A percentile compares a stretch with the other conserved stretches of the same genome.
Conservation (phyloP, 2,888 invertebrate genomes). For the Hedya salicella region DNA sequence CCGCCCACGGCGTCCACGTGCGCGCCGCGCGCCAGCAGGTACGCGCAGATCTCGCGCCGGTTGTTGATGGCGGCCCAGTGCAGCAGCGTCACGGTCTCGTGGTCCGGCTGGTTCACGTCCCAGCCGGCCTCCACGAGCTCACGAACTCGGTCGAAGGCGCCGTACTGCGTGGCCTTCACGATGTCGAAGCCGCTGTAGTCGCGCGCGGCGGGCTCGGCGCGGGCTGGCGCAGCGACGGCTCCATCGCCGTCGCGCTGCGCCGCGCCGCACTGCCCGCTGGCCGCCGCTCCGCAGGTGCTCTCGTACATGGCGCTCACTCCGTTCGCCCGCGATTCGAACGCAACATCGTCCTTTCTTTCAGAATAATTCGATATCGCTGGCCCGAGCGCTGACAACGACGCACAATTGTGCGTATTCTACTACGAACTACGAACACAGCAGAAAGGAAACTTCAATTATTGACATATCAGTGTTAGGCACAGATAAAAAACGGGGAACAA, state of each 20-base stretch:
- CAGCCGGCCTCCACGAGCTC: constrained; percentile 96
- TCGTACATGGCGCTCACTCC: constrained; percentile 85
- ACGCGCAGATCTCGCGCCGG: constrained; percentile 95
- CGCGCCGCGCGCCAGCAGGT: constrained; percentile 91
- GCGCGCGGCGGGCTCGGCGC: constrained; percentile 83
- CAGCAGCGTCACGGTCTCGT: constrained; percentile 97
- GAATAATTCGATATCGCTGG: not conserved
- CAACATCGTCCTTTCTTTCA: constrained; percentile 23
- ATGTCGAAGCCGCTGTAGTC: constrained; percentile 95
- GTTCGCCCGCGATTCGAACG: constrained; percentile 19
- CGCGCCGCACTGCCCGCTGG: constrained; percentile 87
- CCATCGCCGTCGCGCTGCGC: constrained; percentile 86
- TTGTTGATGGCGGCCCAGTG: constrained; percentile 99
- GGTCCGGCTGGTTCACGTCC: constrained; percentile 97
- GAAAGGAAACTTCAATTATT: constrained; percentile 43
- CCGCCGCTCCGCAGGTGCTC: constrained; percentile 89
- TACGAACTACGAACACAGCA: constrained; percentile 30
- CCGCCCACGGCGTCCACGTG: constrained; percentile 97
- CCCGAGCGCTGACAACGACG: constrained; percentile 11
- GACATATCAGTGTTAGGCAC: constrained; percentile 39
- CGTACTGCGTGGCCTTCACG: constrained; percentile 98
- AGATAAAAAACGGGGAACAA: constrained; percentile 4
- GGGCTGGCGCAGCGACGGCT: constrained; percentile 86
- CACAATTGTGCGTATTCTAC: constrained; percentile 25
- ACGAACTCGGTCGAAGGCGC: constrained; percentile 92